Evolutionary conservation across 92 coral and sea anemone species (phyloP).

Genomic region (Epizoanthus scotinus): DNA sequence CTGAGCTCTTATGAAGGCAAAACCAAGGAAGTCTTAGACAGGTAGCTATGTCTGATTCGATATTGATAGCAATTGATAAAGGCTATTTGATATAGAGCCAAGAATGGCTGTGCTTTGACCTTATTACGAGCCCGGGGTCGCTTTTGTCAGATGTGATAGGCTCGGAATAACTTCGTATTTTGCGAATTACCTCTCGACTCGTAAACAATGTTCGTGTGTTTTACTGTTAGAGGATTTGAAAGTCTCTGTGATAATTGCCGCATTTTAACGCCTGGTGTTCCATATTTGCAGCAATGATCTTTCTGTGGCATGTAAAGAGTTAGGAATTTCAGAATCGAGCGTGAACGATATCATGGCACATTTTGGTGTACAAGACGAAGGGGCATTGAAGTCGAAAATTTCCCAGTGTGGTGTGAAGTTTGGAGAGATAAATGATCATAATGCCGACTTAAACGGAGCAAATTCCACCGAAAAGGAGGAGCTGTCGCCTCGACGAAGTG

Average conservation of each 20-base stretch:
- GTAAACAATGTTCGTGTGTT: slow-evolving; percentile 29
- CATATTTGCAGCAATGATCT: slow-evolving; percentile 68
- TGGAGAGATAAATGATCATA: slow-evolving; percentile 2
- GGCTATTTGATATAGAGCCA: slow-evolving; percentile 37
- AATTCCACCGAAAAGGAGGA: slow-evolving; percentile 49
- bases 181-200: slow-evolving; percentile 22
- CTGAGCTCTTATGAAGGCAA: slow-evolving; percentile 58
- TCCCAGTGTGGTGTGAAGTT: slow-evolving; percentile 22
- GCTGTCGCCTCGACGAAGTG: slow-evolving; percentile 51
- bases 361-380: slow-evolving; percentile 49
- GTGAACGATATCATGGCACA: slow-evolving; percentile 73
- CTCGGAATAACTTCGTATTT: slow-evolving; percentile 1
- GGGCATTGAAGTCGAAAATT: slow-evolving; percentile 42
- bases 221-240: slow-evolving; percentile 15
- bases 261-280: slow-evolving; percentile 41
- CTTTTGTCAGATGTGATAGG: slow-evolving; percentile 18
- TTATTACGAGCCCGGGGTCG: slow-evolving; percentile 28
- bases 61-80: slow-evolving; percentile 2
- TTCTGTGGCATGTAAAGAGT: slow-evolving; percentile 62
- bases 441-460: slow-evolving; percentile 30
- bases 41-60: slow-evolving; percentile 55
- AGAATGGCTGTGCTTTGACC: slow-evolving; percentile 47
- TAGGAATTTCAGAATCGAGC: slow-evolving; percentile 61
- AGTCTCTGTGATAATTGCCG: slow-evolving; percentile 21
- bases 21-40: slow-evolving; percentile 62